Conservation (phyloP, 2,888 invertebrate species). For the Megalurothrips usitatus region DNA sequence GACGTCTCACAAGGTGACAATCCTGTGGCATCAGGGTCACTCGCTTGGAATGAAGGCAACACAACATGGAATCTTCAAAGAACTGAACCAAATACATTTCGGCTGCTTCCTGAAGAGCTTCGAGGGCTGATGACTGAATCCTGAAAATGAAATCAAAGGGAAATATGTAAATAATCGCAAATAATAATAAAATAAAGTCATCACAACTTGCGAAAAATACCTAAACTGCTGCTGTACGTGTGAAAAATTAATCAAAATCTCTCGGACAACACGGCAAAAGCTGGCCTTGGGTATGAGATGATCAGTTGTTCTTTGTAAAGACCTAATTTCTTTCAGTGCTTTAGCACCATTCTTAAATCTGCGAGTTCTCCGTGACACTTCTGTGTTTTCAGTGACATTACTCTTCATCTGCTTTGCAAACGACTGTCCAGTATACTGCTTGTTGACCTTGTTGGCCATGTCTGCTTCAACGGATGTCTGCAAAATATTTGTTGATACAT, state of each 20-base stretch:
- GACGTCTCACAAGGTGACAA: slow-evolving; percentile 46
- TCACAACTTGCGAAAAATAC: not conserved
- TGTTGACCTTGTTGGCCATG: not conserved
- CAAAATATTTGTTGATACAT: too few relatives aligned
- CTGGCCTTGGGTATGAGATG: slow-evolving; percentile 47
- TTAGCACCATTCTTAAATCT: slow-evolving; percentile 28
- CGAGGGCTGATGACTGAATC: slow-evolving; percentile 47
- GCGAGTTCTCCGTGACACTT: not conserved
- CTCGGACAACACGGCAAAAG: slow-evolving; percentile 49
- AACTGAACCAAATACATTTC: slow-evolving; percentile 51
- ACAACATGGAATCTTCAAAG: slow-evolving; percentile 49
- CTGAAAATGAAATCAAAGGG: slow-evolving; percentile 36
- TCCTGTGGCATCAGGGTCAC: slow-evolving; percentile 50
- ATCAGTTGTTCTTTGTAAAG: slow-evolving; percentile 41
- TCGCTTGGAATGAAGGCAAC: slow-evolving; percentile 49
- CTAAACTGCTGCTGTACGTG: slow-evolving; percentile 38
- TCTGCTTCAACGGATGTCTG: too few relatives aligned
- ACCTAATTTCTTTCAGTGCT: slow-evolving; percentile 41
- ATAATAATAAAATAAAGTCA: not conserved
- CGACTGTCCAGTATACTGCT: not conserved
- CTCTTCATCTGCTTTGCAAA: not conserved
- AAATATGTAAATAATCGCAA: not conserved
- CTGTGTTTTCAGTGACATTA: not conserved
- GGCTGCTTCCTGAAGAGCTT: slow-evolving; percentile 50
- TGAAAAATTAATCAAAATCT: slow-evolving; percentile 44